Evolutionary conservation across 2,888 invertebrate species (phyloP).

Genomic region (Drosophila picticornis): DNA sequence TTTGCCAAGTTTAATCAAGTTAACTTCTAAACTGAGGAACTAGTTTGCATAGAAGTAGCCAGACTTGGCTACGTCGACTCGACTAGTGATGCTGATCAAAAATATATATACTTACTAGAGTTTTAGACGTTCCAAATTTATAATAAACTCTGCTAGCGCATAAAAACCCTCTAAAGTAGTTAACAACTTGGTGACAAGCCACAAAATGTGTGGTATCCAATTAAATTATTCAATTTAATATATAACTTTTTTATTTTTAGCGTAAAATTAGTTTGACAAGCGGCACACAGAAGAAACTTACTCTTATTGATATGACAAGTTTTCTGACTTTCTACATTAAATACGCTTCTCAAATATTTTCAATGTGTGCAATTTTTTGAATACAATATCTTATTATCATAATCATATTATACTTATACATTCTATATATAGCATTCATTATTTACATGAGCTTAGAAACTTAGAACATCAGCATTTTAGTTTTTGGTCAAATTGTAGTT

Average conservation of each 20-base stretch:
- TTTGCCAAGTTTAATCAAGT: too few relatives aligned
- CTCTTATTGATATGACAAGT: neutral
- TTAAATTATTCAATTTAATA: neutral
- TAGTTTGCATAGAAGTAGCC: too few relatives aligned
- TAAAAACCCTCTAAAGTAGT: neutral
- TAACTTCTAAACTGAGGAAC: too few relatives aligned
- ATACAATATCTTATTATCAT: neutral
- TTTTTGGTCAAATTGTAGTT: slow-evolving; percentile 45
- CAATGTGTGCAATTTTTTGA: neutral
- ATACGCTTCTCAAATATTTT: neutral
- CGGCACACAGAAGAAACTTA: neutral
- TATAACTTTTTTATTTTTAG: neutral
- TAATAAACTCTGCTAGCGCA: neutral
- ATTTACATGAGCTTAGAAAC: slow-evolving; percentile 4
- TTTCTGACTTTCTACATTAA: neutral
- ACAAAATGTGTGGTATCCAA: neutral
- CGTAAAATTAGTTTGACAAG: neutral
- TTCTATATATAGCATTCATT: neutral
- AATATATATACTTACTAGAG: neutral
- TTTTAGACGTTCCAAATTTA: neutral
- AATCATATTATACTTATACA: neutral
- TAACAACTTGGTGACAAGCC: neutral
- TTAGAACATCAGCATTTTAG: slow-evolving; percentile 1
- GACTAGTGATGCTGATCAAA: neutral
- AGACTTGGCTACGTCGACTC: neutral